Conservation (phyloP, 1,140 invertebrate species). For the Colletes gigas region DNA sequence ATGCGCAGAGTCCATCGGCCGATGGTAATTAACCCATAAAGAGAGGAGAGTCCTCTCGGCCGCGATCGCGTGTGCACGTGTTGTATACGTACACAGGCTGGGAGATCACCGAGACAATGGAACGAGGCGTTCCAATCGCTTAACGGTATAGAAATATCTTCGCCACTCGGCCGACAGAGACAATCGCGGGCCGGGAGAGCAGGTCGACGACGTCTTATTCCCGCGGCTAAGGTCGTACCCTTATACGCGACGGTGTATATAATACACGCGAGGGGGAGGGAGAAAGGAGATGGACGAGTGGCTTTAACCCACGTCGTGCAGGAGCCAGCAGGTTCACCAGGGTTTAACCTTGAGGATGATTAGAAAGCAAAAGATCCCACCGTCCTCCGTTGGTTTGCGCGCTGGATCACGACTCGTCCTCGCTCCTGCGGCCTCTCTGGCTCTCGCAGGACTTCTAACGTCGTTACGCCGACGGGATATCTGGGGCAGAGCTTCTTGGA, state of each 20-base stretch:
- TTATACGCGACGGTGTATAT: conserved; percentile 59
- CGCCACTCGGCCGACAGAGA: conserved; percentile 54
- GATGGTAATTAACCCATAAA: conserved; percentile 30
- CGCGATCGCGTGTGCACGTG: conserved; percentile 27
- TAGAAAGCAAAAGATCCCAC: conserved; percentile 76
- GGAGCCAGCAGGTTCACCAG: conserved; percentile 69
- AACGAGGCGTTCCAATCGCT: conserved; percentile 64
- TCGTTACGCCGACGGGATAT: conserved; percentile 45
- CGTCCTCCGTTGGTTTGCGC: conserved; percentile 60
- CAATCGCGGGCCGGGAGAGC: conserved; percentile 59
- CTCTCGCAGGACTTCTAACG: conserved; percentile 56
- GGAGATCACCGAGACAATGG: conserved; percentile 62
- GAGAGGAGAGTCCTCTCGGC: conserved; percentile 37
- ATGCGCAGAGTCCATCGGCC: conserved; percentile 30
- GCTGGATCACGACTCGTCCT: conserved; percentile 75
- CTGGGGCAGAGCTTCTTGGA: conserved; percentile 40
- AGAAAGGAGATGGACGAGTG: conserved; percentile 26
- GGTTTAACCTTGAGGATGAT: conserved; percentile 77
- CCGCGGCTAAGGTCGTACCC: conserved; percentile 63
- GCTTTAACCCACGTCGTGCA: conserved; percentile 55
- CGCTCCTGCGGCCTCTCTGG: conserved; percentile 66
- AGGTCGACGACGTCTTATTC: conserved; percentile 69
- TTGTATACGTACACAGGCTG: conserved; percentile 20
- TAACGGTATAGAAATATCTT: conserved; percentile 68
- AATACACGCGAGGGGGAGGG: conserved; percentile 17